Evolutionary conservation across 2,888 invertebrate species (phyloP), one percentile per base, ranked within the genome.

Genomic region (Lasioglossum marginatum): DNA sequence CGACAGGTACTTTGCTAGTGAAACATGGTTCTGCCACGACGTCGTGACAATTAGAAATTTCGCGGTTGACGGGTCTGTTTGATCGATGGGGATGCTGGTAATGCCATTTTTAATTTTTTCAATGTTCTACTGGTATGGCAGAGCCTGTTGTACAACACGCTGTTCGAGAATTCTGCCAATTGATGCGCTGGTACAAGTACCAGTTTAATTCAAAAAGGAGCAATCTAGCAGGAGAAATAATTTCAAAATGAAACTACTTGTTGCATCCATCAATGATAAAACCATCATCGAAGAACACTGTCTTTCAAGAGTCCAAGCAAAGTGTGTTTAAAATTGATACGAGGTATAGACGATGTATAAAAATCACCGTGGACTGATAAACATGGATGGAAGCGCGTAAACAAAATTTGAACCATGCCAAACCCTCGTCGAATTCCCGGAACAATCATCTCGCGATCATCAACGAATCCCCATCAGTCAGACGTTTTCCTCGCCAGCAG

Each of bases 11-110:
- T 71, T 43, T 43, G 16, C 8, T 14, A n/a, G 5, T 40, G 68
- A 70, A 70, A 40, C 40, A 70, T 70, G 68, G 10, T 5, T n/a
- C 10, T 37, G n/a, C 12, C 8, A 19, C 34, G 34, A 66, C 34
- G 66, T 66, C 66, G 34, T 19, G 23, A 66, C 66, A 66, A 66
- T 66, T 34, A 34, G 66, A 66, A 66, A 23, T 66, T 66, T 66
- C 19, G 66, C 34, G 34, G 66, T 66, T 34, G 66, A 0, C 19
- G 1, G 23, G 4, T 0, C 4, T 23, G 10, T 40, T 70, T 40
- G 68, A 70, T 70, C 68, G 68, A 70, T 37, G 68, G 16, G 6
- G 31, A 14, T 8, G 34, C 31, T 19, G 34, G 4, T 60, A 27
- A 27, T 4, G 27, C 2, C 4, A 27, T 14, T 63, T 52, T 8